phyloP scores from a whole-genome alignment of 1,140 invertebrate genomes.

The Pantala flavescens region DNA sequence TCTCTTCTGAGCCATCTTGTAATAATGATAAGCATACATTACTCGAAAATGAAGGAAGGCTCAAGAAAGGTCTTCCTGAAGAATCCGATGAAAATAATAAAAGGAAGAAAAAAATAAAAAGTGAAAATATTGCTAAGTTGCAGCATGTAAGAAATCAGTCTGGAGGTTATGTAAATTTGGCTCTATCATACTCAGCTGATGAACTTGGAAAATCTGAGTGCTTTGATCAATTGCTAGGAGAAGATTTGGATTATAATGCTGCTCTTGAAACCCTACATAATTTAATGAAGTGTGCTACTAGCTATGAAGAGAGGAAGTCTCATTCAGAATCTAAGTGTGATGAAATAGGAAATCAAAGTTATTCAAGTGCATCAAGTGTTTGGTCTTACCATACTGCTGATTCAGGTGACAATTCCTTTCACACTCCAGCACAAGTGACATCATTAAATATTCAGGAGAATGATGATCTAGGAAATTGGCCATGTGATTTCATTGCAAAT shows the following conservation, averaged over 20 bases:
- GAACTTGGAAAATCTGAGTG: not conserved
- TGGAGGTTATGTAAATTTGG: conserved; percentile 18
- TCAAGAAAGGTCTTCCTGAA: not conserved
- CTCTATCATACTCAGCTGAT: conserved; percentile 14
- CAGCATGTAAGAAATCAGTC: conserved; percentile 15
- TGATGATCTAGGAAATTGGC: too few relatives aligned
- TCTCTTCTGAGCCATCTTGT: too few relatives aligned
- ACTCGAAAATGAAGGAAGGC: not conserved
- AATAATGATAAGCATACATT: too few relatives aligned
- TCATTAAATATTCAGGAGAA: not conserved
- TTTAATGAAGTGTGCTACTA: not conserved
- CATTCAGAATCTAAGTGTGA: not conserved
- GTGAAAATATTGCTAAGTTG: not conserved
- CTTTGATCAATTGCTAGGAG: not conserved
- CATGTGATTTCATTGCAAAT: too few relatives aligned
- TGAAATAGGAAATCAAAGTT: conserved; percentile 11
- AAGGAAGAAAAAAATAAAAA: not conserved
- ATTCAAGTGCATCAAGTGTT: not conserved
- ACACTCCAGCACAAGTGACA: not conserved
- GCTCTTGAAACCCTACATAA: conserved; percentile 14
- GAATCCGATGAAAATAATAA: not conserved
- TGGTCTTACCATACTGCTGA: conserved; percentile 17
- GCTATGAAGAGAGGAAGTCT: not conserved
- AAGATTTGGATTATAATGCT: conserved; percentile 18
- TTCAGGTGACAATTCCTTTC: not conserved